Conservation (phyloP, 2,797 vertebrate genomes). For the Sardinella longiceps region DNA sequence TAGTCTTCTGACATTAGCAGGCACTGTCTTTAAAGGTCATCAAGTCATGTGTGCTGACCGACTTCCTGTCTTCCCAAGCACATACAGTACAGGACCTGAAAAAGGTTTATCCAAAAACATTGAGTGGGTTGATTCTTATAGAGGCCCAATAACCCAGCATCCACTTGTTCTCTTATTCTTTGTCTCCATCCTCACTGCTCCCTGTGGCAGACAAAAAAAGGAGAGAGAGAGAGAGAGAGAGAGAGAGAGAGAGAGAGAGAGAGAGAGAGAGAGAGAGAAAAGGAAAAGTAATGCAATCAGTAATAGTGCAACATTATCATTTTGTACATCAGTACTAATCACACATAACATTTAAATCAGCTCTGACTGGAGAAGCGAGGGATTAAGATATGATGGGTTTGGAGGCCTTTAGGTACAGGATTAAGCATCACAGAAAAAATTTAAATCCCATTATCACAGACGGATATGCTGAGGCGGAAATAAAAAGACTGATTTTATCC, state of each 20-base stretch:
- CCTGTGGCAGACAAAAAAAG: slow-evolving; percentile 60
- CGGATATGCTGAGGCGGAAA: background rate
- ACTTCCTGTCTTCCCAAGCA: slow-evolving; percentile 55
- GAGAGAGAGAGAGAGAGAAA: background rate
- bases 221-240: background rate
- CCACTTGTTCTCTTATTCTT: slow-evolving; percentile 68
- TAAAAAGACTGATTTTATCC: background rate
- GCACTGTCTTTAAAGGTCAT: slow-evolving; percentile 66
- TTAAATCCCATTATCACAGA: background rate
- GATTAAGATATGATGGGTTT: background rate
- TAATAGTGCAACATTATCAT: background rate
- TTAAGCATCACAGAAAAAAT: background rate
- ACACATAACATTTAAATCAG: background rate
- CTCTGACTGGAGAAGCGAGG: background rate
- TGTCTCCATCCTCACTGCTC: slow-evolving; percentile 81
- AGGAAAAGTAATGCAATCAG: background rate
- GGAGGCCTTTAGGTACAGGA: background rate
- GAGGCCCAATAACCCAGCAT: slow-evolving; percentile 52
- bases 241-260: background rate
- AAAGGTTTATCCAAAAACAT: slow-evolving; percentile 55
- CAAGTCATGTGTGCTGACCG: background rate
- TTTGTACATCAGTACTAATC: background rate
- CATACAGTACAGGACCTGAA: slow-evolving; percentile 55
- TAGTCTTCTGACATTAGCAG: slow-evolving; percentile 65
- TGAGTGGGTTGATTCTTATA: slow-evolving; percentile 32